Conservation (phyloP, 2,797 vertebrate genomes). For the Dermochelys coriacea region DNA sequence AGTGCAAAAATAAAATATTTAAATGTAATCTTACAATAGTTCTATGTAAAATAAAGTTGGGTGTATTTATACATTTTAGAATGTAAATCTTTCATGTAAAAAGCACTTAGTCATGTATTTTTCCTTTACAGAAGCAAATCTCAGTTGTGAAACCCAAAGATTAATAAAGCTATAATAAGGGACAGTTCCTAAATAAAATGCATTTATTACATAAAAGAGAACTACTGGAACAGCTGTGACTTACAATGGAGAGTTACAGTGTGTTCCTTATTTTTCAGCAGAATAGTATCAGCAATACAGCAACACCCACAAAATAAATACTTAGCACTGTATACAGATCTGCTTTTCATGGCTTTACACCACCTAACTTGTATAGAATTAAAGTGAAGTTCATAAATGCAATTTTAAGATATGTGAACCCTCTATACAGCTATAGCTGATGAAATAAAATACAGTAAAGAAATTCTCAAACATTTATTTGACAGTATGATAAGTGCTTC, state of each 20-base stretch:
- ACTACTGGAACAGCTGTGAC: not conserved
- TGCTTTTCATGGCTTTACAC: accelerated
- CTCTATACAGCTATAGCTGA: not conserved
- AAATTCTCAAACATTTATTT: not conserved
- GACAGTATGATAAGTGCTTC: not conserved
- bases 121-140: slow-evolving; percentile 43
- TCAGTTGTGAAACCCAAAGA: slow-evolving; percentile 68
- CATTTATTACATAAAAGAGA: slow-evolving; percentile 28
- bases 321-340: not conserved
- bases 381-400: not conserved
- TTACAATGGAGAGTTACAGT: not conserved
- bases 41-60: slow-evolving; percentile 4
- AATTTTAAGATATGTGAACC: not conserved
- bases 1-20: slow-evolving; percentile 58
- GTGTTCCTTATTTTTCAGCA: too few species aligned
- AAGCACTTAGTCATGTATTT: not conserved
- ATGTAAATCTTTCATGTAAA: slow-evolving; percentile 35
- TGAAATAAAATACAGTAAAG: not conserved
- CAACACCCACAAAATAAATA: not conserved
- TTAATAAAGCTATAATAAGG: slow-evolving; percentile 62
- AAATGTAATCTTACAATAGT: not conserved
- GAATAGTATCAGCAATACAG: too few species aligned
- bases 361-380: not conserved
- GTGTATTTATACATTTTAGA: not conserved
- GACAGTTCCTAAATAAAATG: slow-evolving; percentile 35